Evolutionary conservation across 2,888 invertebrate species (phyloP).

Genomic region (Diarsia mendica): DNA sequence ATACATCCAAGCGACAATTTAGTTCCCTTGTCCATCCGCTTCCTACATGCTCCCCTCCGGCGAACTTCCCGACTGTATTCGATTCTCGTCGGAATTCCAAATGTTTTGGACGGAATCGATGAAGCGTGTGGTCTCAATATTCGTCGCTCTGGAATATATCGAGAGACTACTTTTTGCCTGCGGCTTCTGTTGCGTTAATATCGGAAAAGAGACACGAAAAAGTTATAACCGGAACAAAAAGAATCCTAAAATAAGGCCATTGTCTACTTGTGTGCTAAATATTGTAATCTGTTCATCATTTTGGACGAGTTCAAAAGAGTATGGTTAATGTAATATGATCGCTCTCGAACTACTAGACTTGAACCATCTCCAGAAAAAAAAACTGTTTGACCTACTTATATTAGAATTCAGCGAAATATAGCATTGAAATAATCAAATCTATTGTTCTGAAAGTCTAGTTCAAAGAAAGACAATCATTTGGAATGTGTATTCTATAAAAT

Average conservation of each 20-base stretch:
- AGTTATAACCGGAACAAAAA: not conserved
- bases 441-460: constrained; percentile 3
- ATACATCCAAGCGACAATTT: constrained; percentile 42
- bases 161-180: not conserved
- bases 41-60: constrained; percentile 49
- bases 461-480: constrained; percentile 2
- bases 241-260: not conserved
- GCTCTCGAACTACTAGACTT: not conserved
- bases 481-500: constrained; percentile 18
- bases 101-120: constrained; percentile 44
- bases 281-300: not conserved
- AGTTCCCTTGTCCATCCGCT: constrained; percentile 52
- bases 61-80: constrained; percentile 30
- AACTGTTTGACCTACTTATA: not conserved
- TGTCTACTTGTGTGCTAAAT: not conserved
- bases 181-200: not conserved
- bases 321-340: not conserved
- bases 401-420: not conserved
- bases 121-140: constrained; percentile 1
- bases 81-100: constrained; percentile 11
- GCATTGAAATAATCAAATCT: not conserved
- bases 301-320: not conserved
- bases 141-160: not conserved
- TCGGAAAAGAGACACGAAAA: not conserved
- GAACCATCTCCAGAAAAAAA: not conserved